A percentile compares a stretch with the other conserved stretches of the same genome.
Conservation (phyloP, 2,113 vertebrate species). For the Ovibos moschatus region DNA sequence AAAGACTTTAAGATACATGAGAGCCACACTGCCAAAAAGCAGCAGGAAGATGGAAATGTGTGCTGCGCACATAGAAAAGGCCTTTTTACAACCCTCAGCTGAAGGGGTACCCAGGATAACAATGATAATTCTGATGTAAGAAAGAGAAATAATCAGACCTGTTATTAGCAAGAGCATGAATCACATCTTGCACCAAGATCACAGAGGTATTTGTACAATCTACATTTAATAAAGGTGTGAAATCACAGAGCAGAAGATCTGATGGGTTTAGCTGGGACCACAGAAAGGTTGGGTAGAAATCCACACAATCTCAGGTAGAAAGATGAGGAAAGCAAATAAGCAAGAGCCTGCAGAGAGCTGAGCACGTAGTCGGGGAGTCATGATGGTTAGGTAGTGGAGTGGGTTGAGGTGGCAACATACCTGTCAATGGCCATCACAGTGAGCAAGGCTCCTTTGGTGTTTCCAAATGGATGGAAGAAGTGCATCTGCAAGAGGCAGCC, state of each 20-base stretch:
- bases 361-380: neutral
- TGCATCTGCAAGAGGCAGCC: conserved; percentile 44
- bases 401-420: conserved; percentile 61
- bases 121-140: conserved; percentile 42
- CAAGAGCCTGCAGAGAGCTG: conserved; percentile 41
- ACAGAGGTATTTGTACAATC: conserved; percentile 44
- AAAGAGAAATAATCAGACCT: conserved; percentile 52
- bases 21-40: conserved; percentile 44
- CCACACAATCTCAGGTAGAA: conserved; percentile 39
- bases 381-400: conserved; percentile 52
- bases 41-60: neutral
- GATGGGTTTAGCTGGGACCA: conserved; percentile 55
- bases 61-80: conserved; percentile 66
- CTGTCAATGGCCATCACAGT: conserved; percentile 25
- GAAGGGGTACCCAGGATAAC: conserved; percentile 53
- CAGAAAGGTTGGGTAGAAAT: conserved; percentile 58
- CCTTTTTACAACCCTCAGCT: conserved; percentile 28
- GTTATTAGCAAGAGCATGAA: conserved; percentile 41
- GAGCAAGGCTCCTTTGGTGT: neutral
- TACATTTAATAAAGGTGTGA: conserved; percentile 60
- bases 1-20: conserved; percentile 6
- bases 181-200: conserved; percentile 41
- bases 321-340: conserved; percentile 54
- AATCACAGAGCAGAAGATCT: conserved; percentile 44
- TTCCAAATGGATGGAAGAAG: neutral